Conservation (phyloP, 2,113 vertebrate genomes). For the Pelmatolapia mariae region DNA sequence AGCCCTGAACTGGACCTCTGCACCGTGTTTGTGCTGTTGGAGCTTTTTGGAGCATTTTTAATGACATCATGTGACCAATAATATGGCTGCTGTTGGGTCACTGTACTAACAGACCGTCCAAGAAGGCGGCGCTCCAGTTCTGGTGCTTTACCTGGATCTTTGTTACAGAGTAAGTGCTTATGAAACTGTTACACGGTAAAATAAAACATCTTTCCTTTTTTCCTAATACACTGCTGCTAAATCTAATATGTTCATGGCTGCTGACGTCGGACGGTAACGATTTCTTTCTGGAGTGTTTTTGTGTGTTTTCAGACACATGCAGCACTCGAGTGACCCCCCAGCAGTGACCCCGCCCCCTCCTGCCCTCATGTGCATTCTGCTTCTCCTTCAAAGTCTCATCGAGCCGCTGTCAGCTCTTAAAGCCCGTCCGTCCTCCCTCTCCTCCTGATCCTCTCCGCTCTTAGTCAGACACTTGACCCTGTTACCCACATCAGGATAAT, state of each 20-base stretch:
- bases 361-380: not conserved
- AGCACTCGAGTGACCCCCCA: not conserved
- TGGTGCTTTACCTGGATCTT: not conserved
- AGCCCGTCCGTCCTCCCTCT: not conserved
- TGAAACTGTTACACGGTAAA: not conserved
- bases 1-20: not conserved
- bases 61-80: not conserved
- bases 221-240: not conserved
- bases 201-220: not conserved
- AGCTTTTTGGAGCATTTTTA: not conserved
- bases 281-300: not conserved
- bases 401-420: not conserved
- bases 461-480: not conserved
- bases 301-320: not conserved
- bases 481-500: not conserved
- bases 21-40: not conserved
- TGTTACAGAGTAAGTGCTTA: not conserved
- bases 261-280: fast-evolving
- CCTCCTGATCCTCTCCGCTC: not conserved
- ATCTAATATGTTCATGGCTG: not conserved
- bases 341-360: not conserved
- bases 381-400: not conserved
- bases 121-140: not conserved
- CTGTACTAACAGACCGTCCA: fast-evolving
- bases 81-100: fast-evolving